These are phyloP conservation scores for Antigone vipio DNA, from an alignment of 2,113 vertebrate species.

Conservation along the genomic window DNA sequence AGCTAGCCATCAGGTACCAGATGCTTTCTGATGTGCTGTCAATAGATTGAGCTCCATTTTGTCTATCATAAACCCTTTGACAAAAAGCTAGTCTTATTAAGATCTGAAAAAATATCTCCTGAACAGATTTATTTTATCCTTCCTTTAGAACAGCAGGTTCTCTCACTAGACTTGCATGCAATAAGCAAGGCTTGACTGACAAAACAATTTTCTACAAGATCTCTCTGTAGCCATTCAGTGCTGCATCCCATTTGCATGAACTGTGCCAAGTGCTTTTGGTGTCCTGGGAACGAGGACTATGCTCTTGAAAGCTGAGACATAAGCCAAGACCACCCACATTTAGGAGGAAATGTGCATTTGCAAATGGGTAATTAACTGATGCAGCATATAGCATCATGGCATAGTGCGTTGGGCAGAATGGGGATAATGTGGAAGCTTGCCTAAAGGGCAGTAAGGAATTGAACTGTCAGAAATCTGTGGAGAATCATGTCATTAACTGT, in stretches of 20 bases:
- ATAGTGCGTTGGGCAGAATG: not conserved
- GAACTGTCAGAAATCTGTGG: not conserved
- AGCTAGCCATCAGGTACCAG: not conserved
- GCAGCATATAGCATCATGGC: not conserved
- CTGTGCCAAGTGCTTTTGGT: not conserved
- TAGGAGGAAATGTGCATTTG: not conserved
- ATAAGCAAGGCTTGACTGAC: not conserved
- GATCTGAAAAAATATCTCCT: not conserved
- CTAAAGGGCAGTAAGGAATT: not conserved
- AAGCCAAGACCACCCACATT: constrained; percentile 13
- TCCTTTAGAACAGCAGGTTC: not conserved
- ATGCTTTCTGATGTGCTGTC: not conserved
- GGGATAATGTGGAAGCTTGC: not conserved
- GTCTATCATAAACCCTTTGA: not conserved
- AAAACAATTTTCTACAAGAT: not conserved
- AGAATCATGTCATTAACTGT: not conserved
- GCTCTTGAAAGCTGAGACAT: not conserved
- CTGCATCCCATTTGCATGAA: not conserved
- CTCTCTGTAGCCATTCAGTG: not conserved
- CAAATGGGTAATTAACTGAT: not conserved
- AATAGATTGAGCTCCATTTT: not conserved
- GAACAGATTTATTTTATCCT: not conserved
- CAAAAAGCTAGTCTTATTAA: not conserved
- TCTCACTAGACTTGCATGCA: not conserved
- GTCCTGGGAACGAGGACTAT: not conserved